phyloP scores from a whole-genome alignment of 2,113 vertebrate genomes.

The Agapornis roseicollis region DNA sequence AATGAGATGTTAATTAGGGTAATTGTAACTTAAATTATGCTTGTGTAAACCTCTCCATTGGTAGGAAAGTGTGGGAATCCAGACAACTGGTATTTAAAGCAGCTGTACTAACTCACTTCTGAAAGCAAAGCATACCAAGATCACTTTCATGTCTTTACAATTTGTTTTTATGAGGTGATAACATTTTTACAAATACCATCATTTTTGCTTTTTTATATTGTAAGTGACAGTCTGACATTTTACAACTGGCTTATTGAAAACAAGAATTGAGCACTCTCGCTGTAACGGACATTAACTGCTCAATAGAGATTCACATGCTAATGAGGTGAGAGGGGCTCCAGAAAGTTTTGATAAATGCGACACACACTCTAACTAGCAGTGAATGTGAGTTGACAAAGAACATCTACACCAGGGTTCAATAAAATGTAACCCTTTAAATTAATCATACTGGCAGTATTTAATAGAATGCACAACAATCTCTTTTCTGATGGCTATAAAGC shows the following conservation, averaged over 20 bases:
- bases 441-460: constrained; percentile 85
- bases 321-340: constrained; percentile 87
- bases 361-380: constrained; percentile 85
- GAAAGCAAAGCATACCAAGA: constrained; percentile 80
- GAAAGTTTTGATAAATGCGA: constrained; percentile 91
- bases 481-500: constrained; percentile 77
- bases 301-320: constrained; percentile 96
- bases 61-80: constrained; percentile 96
- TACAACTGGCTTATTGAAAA: constrained; percentile 87
- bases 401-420: constrained; percentile 78
- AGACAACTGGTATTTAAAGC: constrained; percentile 85
- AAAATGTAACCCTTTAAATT: constrained; percentile 85
- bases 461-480: constrained; percentile 81
- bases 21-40: constrained; percentile 91
- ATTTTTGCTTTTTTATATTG: constrained; percentile 88
- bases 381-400: constrained; percentile 79
- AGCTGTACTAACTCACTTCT: constrained; percentile 86
- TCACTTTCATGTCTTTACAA: constrained; percentile 88
- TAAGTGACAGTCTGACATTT: constrained; percentile 89
- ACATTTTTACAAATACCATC: constrained; percentile 89
- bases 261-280: constrained; percentile 84
- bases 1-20: constrained; percentile 97
- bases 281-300: constrained; percentile 90
- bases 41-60: constrained; percentile 90
- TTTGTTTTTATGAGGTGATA: constrained; percentile 89